These are phyloP conservation scores for Halcyon smyrnensis DNA, from an alignment of 2,797 vertebrate species.

Conservation along the genomic window DNA sequence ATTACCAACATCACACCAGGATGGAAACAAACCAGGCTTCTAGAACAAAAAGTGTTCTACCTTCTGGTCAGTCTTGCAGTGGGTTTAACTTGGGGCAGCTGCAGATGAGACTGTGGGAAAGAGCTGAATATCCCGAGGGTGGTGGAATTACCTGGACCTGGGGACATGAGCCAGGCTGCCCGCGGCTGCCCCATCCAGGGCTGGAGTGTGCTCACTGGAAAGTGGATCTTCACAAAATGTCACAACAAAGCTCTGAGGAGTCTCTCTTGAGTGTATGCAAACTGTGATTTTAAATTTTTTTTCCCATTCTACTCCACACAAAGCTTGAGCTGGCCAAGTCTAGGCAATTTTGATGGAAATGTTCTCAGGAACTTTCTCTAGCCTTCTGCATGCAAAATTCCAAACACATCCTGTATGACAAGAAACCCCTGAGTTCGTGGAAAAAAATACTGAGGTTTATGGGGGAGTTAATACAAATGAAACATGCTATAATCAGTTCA, in stretches of 20 bases:
- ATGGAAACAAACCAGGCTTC: too few relatives aligned
- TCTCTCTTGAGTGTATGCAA: background rate
- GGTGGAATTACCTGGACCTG: too few relatives aligned
- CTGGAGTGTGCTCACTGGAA: accelerated
- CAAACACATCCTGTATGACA: background rate
- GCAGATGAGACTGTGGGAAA: too few relatives aligned
- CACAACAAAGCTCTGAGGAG: background rate
- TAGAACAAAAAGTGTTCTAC: too few relatives aligned
- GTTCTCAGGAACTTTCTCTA: background rate
- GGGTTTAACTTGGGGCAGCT: too few relatives aligned
- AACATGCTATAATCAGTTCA: background rate
- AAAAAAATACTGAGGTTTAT: background rate
- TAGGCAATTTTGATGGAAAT: background rate
- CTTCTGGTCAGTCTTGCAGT: too few relatives aligned
- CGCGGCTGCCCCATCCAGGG: background rate
- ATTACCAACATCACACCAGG: too few relatives aligned
- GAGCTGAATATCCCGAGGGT: too few relatives aligned
- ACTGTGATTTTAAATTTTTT: background rate
- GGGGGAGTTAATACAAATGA: background rate
- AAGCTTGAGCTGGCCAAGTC: background rate
- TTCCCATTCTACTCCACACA: background rate
- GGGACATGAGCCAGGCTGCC: background rate
- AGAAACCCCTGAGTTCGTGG: background rate
- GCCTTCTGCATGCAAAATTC: background rate
- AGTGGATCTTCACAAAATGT: background rate